A percentile compares a stretch with the other conserved stretches of the same genome.
Conservation (phyloP, 53 echinoderm and acorn worm genomes). For the Actinopyga echinites region DNA sequence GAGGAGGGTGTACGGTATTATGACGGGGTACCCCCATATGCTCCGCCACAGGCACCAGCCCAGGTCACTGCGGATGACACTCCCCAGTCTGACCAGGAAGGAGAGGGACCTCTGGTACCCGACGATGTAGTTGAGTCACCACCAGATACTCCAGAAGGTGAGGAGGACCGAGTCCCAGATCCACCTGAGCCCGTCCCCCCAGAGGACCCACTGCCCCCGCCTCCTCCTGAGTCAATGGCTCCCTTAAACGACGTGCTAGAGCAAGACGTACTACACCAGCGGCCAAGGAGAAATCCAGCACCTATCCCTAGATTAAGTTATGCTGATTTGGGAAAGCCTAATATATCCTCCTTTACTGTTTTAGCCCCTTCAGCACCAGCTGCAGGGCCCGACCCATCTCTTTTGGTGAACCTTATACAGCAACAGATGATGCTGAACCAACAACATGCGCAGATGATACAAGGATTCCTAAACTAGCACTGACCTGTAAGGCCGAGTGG, state of each 20-base stretch:
- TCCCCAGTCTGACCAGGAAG: too few relatives aligned
- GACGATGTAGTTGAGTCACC: not conserved
- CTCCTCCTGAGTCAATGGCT: not conserved
- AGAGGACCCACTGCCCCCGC: not conserved
- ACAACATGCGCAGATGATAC: not conserved
- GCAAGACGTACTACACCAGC: not conserved
- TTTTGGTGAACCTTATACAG: not conserved
- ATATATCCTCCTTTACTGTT: not conserved
- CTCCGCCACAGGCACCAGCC: not conserved
- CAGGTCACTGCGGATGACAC: not conserved
- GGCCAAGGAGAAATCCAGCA: not conserved
- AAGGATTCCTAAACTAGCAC: not conserved
- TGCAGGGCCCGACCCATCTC: not conserved
- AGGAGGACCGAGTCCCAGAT: not conserved
- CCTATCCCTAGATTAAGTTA: not conserved
- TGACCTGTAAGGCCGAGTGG: not conserved
- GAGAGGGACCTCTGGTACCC: too few relatives aligned
- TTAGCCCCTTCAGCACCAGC: not conserved
- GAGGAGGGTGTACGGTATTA: not conserved
- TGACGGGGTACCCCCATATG: not conserved
- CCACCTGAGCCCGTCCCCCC: not conserved
- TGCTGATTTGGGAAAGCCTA: not conserved
- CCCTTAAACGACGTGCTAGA: not conserved
- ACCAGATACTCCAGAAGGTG: not conserved
- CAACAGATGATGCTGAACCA: slow-evolving; percentile 20